These are phyloP conservation scores for Grallaria varia DNA, from an alignment of 2,113 vertebrate species.

Conservation along the genomic window DNA sequence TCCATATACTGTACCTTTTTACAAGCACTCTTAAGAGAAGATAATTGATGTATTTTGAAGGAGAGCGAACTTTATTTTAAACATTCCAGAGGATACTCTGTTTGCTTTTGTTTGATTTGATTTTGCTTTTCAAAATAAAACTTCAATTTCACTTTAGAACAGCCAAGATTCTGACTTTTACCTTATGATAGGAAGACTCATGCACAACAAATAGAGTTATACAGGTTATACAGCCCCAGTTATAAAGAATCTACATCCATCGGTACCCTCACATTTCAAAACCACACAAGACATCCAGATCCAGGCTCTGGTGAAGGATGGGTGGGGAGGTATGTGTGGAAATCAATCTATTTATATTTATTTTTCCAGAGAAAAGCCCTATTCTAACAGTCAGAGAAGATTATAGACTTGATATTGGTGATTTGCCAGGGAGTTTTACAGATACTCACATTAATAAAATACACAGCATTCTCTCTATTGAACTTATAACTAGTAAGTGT, in stretches of 20 bases:
- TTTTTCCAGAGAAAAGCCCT: background rate
- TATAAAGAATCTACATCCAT: background rate
- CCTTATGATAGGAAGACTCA: background rate
- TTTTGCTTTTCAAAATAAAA: background rate
- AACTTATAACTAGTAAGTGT: background rate
- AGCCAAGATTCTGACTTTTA: background rate
- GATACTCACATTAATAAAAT: background rate
- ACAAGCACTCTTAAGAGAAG: background rate
- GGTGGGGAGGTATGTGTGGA: no score
- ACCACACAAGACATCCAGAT: background rate
- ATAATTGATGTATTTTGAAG: background rate
- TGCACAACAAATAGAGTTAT: background rate
- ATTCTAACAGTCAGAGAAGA: background rate
- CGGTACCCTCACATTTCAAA: background rate
- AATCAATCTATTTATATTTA: background rate
- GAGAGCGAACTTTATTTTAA: background rate
- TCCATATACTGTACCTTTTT: background rate
- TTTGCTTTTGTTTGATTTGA: background rate
- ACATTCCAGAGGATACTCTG: background rate
- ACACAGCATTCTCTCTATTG: background rate
- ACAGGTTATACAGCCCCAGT: background rate
- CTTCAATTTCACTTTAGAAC: background rate
- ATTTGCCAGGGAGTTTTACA: background rate
- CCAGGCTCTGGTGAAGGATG: background rate
- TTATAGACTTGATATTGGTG: background rate